Evolutionary conservation across 1,140 invertebrate species (phyloP).

Genomic region (Drosophila asahinai): DNA sequence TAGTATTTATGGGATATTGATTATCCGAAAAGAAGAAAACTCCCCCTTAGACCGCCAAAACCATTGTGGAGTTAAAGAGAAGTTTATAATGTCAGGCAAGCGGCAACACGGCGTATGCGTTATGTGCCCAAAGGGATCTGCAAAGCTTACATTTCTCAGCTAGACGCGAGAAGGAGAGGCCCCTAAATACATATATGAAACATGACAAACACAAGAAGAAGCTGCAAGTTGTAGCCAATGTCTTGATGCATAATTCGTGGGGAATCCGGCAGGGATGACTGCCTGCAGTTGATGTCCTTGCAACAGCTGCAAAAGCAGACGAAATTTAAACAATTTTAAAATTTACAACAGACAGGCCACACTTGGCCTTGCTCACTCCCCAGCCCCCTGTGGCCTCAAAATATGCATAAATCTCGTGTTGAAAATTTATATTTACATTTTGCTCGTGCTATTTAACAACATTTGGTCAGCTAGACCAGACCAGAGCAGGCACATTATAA

Average conservation of each 20-base stretch:
- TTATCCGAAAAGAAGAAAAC: not conserved
- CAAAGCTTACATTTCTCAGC: slow-evolving; percentile 25
- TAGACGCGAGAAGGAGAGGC: not conserved
- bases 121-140: slow-evolving; percentile 59
- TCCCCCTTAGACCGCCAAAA: slow-evolving; percentile 7
- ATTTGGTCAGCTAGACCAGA: slow-evolving; percentile 61
- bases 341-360: slow-evolving; percentile 70
- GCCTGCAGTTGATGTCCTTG: slow-evolving; percentile 76
- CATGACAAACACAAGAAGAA: slow-evolving; percentile 25
- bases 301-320: slow-evolving; percentile 53
- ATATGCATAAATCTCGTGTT: slow-evolving; percentile 80
- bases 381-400: slow-evolving; percentile 46
- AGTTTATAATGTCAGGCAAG: slow-evolving; percentile 31
- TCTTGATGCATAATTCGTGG: slow-evolving; percentile 65
- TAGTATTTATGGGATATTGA: no score
- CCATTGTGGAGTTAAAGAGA: slow-evolving; percentile 8
- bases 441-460: slow-evolving; percentile 80
- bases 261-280: slow-evolving; percentile 3
- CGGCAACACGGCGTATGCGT: slow-evolving; percentile 67
- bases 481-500: slow-evolving; percentile 50
- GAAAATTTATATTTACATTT: slow-evolving; percentile 81
- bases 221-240: slow-evolving; percentile 53
- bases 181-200: slow-evolving; percentile 1
- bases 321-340: slow-evolving; percentile 77
- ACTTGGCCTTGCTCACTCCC: slow-evolving; percentile 30